phyloP scores from a whole-genome alignment of 2,797 vertebrate species.

The Podarcis siculus region DNA sequence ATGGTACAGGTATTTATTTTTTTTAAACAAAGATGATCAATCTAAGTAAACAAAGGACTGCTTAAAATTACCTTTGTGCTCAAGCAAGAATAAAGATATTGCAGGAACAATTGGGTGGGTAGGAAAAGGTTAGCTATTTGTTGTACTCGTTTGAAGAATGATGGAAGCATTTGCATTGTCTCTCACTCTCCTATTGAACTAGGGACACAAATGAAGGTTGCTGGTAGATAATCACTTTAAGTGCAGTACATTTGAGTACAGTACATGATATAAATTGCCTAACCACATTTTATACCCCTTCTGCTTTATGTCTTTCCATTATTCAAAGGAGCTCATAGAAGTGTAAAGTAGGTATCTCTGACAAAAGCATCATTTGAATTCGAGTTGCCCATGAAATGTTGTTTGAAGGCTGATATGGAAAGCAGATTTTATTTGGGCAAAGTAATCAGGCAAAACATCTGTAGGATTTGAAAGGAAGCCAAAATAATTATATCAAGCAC shows the following conservation, averaged over 20 bases:
- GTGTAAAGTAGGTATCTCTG: neutral
- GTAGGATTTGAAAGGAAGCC: neutral
- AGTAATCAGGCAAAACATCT: neutral
- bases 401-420: neutral
- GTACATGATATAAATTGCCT: neutral
- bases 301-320: neutral
- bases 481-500: neutral
- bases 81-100: neutral
- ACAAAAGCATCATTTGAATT: neutral
- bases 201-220: neutral
- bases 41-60: neutral
- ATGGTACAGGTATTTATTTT: neutral
- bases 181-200: conserved; percentile 10
- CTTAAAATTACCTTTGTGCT: conserved; percentile 14
- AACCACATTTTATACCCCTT: neutral
- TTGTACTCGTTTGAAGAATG: neutral
- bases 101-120: conserved; percentile 4
- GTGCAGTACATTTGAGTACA: neutral
- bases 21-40: neutral
- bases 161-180: neutral
- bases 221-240: neutral
- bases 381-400: neutral
- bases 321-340: neutral
- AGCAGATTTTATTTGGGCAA: neutral
- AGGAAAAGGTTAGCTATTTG: neutral